Base-by-base conservation (phyloP, 2,888 invertebrate genomes). In the Eulithis prunata region DNA sequence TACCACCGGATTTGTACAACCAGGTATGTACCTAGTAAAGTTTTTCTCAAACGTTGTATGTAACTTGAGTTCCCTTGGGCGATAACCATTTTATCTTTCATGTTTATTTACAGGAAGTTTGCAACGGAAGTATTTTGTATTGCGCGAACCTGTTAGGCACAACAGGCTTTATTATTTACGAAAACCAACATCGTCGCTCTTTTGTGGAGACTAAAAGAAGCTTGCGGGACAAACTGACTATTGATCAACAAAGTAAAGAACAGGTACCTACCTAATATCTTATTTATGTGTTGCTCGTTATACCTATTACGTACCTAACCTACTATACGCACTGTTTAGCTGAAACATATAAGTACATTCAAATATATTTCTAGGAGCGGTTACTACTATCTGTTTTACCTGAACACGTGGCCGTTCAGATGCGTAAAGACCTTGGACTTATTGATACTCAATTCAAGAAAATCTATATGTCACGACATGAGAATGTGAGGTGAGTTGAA, bases 391-490 rank as follows among this genome's bases (percentile, higher is more conserved):
- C 99, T 13, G 99, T 99, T 7, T 94, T 99, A 66, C 99, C 98
- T 0, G 97, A 98, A 84, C 99, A 99, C 89, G 98, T 99, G 67
- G 99, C 99, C 14, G 97, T 98, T 60, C 98, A 98, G 90, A 99
- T 99, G 98, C 95, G 98, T 46, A 96, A 98, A 84, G 99, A 99
- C 85, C 94, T 99, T 72, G 98, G 98, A 36, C 96, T 97, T 36
- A 96, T 97, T 67, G 97, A 98, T 82, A 98, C 98, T 3, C 98
- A 98, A 86, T 99, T 99, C 89, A 98, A 98, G 91, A 98, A 98
- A 92, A 98, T 99, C 83, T 99, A 98, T 89, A 98, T 99, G 98
- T 98, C 97, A 75, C 94, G 98, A 21, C 98, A 98, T 87, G 98
- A 99, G 89, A 98, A 99, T 87, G 98, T 99, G 81, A 98, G 98